A percentile compares a stretch with the other conserved stretches of the same genome.
Evolutionary conservation across 2,113 vertebrate genomes (phyloP).

Genomic region (Scolopax mira): DNA sequence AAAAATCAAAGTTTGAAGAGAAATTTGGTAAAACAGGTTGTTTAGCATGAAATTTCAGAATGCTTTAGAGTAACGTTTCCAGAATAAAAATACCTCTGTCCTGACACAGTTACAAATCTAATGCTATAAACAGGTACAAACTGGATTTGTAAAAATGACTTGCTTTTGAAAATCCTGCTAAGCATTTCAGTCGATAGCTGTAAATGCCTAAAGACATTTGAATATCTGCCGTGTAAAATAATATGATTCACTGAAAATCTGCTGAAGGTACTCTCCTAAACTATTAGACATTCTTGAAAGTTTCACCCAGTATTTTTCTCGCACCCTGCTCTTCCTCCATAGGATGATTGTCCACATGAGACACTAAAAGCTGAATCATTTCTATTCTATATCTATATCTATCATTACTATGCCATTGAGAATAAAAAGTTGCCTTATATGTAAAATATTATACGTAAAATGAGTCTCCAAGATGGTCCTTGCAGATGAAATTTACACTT

Average conservation of each 20-base stretch:
- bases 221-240: not conserved
- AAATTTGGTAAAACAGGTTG: slow-evolving; percentile 1
- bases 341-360: not conserved
- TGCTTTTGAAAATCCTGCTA: slow-evolving; percentile 21
- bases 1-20: slow-evolving; percentile 8
- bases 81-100: slow-evolving; percentile 1
- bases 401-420: not conserved
- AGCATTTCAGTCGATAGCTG: not conserved
- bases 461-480: not conserved
- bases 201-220: not conserved
- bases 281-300: not conserved
- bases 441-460: not conserved
- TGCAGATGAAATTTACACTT: not conserved
- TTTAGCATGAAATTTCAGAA: slow-evolving; percentile 26
- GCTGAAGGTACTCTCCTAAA: not conserved
- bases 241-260: not conserved
- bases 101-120: slow-evolving; percentile 20
- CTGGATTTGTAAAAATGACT: slow-evolving; percentile 1
- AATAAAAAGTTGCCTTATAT: not conserved
- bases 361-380: not conserved
- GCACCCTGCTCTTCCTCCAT: not conserved
- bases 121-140: slow-evolving; percentile 17
- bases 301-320: not conserved
- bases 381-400: too few relatives aligned
- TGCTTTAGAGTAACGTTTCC: not conserved